These are phyloP conservation scores for Syritta pipiens DNA, from an alignment of 2,888 invertebrate species.

Conservation along the genomic window DNA sequence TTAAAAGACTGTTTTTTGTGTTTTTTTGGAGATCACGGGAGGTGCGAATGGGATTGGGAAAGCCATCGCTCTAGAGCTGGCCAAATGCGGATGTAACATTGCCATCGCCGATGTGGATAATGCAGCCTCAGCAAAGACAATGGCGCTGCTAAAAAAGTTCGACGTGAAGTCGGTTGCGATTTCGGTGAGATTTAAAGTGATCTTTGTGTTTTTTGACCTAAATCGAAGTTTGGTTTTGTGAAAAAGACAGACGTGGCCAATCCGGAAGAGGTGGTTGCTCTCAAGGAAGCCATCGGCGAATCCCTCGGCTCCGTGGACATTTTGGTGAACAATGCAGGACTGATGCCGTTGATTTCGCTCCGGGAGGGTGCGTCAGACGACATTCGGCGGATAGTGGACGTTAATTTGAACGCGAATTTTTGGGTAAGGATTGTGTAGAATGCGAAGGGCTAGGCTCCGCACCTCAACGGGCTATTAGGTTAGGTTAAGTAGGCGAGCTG, in stretches of 20 bases:
- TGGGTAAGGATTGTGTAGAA: no score
- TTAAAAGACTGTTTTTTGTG: constrained; percentile 73
- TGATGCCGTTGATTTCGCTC: constrained; percentile 72
- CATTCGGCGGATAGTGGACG: constrained; percentile 73
- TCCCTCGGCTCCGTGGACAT: constrained; percentile 73
- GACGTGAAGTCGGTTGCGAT: constrained; percentile 70
- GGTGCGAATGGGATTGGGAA: constrained; percentile 76
- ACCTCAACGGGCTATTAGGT: no score
- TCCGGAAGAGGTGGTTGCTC: constrained; percentile 36
- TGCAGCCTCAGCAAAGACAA: constrained; percentile 52
- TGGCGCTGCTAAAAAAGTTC: constrained; percentile 51
- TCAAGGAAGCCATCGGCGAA: constrained; percentile 62
- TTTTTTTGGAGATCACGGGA: constrained; percentile 73
- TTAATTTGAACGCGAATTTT: constrained; percentile 74
- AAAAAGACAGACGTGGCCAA: constrained; percentile 70
- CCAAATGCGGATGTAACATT: constrained; percentile 72
- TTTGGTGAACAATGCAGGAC: constrained; percentile 76
- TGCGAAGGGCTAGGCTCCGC: no score
- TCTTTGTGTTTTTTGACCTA: no score
- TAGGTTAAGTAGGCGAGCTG: no score
- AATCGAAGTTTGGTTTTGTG: no score
- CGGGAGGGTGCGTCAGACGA: constrained; percentile 71
- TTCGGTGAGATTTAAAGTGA: constrained; percentile 58
- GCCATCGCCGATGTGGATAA: constrained; percentile 71
- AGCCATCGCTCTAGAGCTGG: constrained; percentile 73